These are phyloP conservation scores for Electrophaes corylata DNA, from an alignment of 2,888 invertebrate species.

Conservation along the genomic window DNA sequence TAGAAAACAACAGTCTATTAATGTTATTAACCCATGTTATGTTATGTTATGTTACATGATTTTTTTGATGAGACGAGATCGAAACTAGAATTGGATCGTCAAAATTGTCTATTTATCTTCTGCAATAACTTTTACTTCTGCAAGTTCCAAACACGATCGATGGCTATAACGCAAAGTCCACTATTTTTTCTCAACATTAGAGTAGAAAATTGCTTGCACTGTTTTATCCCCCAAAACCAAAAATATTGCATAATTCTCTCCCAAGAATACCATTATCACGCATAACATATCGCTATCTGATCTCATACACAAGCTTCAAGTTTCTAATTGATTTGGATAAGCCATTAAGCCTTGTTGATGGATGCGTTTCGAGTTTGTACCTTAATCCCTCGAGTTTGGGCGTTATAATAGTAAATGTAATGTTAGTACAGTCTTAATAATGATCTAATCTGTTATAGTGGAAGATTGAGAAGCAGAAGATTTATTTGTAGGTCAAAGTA, in stretches of 20 bases:
- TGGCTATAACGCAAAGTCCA: too few relatives aligned
- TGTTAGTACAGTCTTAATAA: conserved; percentile 31
- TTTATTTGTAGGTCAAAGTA: neutral
- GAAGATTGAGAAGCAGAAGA: conserved; percentile 1
- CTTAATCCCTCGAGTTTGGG: conserved; percentile 51
- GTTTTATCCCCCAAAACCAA: neutral
- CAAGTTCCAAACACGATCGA: too few relatives aligned
- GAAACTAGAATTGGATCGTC: too few relatives aligned
- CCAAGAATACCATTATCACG: conserved; percentile 14
- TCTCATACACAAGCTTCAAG: conserved; percentile 61
- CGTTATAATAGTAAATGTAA: conserved; percentile 13
- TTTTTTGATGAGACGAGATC: too few relatives aligned
- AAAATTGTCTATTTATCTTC: too few relatives aligned
- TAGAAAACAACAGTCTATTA: too few relatives aligned
- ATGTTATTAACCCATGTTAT: neutral
- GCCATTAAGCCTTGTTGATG: conserved; percentile 79
- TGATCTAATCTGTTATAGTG: conserved; percentile 11
- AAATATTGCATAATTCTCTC: conserved; percentile 17
- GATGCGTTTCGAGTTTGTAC: conserved; percentile 72
- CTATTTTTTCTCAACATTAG: too few relatives aligned
- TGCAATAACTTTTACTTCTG: too few relatives aligned
- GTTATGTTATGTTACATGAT: neutral
- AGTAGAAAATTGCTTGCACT: neutral
- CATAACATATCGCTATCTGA: conserved; percentile 24
- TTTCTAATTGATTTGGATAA: conserved; percentile 83